Evolutionary conservation across 1,140 invertebrate species (phyloP).

Genomic region (Lordiphosa stackelbergi): DNA sequence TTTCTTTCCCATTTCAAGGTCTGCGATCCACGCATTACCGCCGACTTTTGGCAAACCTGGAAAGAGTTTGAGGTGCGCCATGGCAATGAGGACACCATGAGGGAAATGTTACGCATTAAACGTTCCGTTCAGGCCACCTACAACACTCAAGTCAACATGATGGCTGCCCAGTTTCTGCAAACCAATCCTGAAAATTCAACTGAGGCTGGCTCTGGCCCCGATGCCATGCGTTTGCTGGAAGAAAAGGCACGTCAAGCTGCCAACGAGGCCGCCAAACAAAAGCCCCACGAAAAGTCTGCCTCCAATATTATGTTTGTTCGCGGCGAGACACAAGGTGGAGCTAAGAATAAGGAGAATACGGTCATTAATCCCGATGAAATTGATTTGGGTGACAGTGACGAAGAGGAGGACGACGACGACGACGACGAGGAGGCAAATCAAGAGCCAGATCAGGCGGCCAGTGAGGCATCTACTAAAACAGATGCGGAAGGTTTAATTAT

Average conservation of each 20-base stretch:
- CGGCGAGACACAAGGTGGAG: slow-evolving; percentile 89
- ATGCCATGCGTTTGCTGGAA: slow-evolving; percentile 92
- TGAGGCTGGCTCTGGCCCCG: slow-evolving; percentile 85
- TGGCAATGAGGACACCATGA: slow-evolving; percentile 99
- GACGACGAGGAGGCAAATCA: slow-evolving; percentile 82
- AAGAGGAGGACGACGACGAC: slow-evolving; percentile 84
- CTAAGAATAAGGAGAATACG: slow-evolving; percentile 80
- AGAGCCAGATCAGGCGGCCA: slow-evolving; percentile 71
- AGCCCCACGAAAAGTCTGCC: slow-evolving; percentile 53
- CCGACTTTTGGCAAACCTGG: slow-evolving; percentile 98
- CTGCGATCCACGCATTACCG: slow-evolving; percentile 97
- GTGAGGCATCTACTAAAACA: slow-evolving; percentile 70
- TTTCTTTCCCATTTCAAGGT: slow-evolving; percentile 78
- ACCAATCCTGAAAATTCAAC: slow-evolving; percentile 82
- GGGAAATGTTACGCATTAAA: slow-evolving; percentile 99
- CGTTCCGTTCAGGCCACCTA: slow-evolving; percentile 97
- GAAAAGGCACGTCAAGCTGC: slow-evolving; percentile 83
- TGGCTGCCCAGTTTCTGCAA: slow-evolving; percentile 97
- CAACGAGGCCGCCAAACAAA: slow-evolving; percentile 41
- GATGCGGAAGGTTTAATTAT: slow-evolving; percentile 78
- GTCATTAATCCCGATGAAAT: slow-evolving; percentile 97
- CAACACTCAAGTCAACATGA: slow-evolving; percentile 98
- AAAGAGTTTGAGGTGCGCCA: slow-evolving; percentile 99
- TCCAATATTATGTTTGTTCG: slow-evolving; percentile 89
- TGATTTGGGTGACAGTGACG: slow-evolving; percentile 90